Base-by-base conservation (phyloP, 1,140 invertebrate genomes). In the Saccostrea echinata region DNA sequence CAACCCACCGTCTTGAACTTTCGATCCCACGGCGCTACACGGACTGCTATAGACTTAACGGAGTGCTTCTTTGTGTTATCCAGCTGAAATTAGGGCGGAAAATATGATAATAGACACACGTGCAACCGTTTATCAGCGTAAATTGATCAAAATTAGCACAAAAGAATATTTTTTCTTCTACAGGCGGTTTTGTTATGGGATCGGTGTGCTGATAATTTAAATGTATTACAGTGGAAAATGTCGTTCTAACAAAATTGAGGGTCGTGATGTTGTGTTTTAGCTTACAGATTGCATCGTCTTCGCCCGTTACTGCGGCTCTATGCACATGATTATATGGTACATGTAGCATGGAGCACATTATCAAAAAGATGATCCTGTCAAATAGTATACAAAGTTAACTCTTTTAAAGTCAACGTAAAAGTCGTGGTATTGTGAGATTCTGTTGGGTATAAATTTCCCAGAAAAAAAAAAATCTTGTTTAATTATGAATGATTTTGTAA, bases 61-160 rank as follows among this genome's bases (percentile, higher is more conserved):
- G 27, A 18, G 68, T 61, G 6, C 11, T 30, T 76, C 16, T 76
- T 33, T 12, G 11, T 30, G 68, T 30, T 76, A 76, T 76, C 68
- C 68, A 30, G 68, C 30, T 30, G 68, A 33, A 76, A 76, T 76
- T 27, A 18, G 68, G 68, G 68, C 68, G 68, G 68, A 76, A 76
- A 27, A 27, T 30, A 30, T 76, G 68, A 76, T 76, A 76, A 30
- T 16, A 30, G 11, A 16, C 16, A 76, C 68, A 76, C 68, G 68
- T 76, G 68, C 30, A 30, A 30, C 68, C 24, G 68, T 27, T 76
- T 76, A 76, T 76, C 68, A 76, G 27, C 13, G 30, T 30, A 76
- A 27, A 76, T 27, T 76, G 27, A 76, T 76, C 27, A 27, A 76
- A 76, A 76, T 76, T 76, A 76, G 68, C 68, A 76, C 68, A 76